Conservation (phyloP, 92 coral and sea anemone genomes). For the Porites evermanni region DNA sequence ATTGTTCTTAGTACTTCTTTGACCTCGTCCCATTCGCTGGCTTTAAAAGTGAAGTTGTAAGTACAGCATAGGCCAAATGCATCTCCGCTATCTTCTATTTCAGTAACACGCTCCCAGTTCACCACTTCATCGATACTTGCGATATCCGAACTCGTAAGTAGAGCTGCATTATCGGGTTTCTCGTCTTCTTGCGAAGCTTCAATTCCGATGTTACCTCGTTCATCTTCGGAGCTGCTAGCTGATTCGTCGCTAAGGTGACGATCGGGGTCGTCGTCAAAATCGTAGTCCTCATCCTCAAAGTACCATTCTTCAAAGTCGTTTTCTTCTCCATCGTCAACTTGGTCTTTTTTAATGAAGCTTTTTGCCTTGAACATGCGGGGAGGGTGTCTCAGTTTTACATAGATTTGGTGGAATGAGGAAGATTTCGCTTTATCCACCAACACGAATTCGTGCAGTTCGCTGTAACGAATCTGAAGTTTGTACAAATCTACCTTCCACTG, state of each 20-base stretch:
- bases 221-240: conserved; percentile 51
- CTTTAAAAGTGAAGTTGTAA: conserved; percentile 55
- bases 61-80: conserved; percentile 77
- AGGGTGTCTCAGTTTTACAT: conserved; percentile 57
- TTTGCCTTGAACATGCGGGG: conserved; percentile 63
- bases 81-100: conserved; percentile 53
- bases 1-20: conserved; percentile 59
- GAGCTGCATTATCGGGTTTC: conserved; percentile 26
- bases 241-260: conserved; percentile 32
- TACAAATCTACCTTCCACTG: conserved; percentile 39
- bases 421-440: conserved; percentile 66
- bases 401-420: conserved; percentile 21
- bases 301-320: conserved; percentile 51
- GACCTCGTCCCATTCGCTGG: conserved; percentile 43
- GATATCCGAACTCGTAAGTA: conserved; percentile 43
- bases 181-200: conserved; percentile 32
- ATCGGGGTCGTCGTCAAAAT: conserved; percentile 42
- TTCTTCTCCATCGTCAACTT: conserved; percentile 56
- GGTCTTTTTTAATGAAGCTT: conserved; percentile 38
- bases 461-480: conserved; percentile 67
- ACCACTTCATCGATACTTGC: conserved; percentile 57
- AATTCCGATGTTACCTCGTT: conserved; percentile 1
- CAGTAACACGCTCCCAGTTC: conserved; percentile 72
- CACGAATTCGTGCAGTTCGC: conserved; percentile 73
- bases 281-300: conserved; percentile 59